phyloP scores from a whole-genome alignment of 2,797 vertebrate species.

The Morus bassanus region DNA sequence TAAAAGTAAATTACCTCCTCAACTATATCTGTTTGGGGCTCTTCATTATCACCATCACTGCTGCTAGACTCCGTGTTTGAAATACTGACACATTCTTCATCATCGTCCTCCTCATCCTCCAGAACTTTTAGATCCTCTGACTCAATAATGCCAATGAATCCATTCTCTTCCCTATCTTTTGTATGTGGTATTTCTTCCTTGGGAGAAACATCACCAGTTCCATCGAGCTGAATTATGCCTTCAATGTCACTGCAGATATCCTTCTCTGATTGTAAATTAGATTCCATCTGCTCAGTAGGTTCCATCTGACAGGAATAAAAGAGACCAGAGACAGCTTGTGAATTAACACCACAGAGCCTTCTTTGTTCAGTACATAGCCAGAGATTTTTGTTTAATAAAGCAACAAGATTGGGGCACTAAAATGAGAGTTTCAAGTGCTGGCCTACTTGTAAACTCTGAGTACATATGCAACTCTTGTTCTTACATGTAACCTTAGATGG shows the following conservation, averaged over 20 bases:
- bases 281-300: conserved; percentile 33
- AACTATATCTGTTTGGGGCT: conserved; percentile 72
- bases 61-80: conserved; percentile 64
- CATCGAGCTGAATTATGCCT: conserved; percentile 90
- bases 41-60: conserved; percentile 78
- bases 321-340: neutral
- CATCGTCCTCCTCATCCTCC: conserved; percentile 76
- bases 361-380: neutral
- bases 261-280: conserved; percentile 21
- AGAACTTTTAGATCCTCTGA: conserved; percentile 85
- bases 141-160: conserved; percentile 85
- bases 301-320: conserved; percentile 11
- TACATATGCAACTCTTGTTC: neutral
- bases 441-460: neutral
- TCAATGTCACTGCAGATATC: conserved; percentile 73
- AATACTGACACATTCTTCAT: conserved; percentile 77
- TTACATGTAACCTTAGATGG: neutral
- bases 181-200: conserved; percentile 74
- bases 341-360: neutral
- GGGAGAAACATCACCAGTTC: conserved; percentile 81
- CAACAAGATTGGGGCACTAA: neutral
- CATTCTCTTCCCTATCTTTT: conserved; percentile 80
- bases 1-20: conserved; percentile 71
- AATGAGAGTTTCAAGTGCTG: neutral
- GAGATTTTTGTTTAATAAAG: neutral